Evolutionary conservation across 2,888 invertebrate species (phyloP).

Genomic region (Erebia palarica): DNA sequence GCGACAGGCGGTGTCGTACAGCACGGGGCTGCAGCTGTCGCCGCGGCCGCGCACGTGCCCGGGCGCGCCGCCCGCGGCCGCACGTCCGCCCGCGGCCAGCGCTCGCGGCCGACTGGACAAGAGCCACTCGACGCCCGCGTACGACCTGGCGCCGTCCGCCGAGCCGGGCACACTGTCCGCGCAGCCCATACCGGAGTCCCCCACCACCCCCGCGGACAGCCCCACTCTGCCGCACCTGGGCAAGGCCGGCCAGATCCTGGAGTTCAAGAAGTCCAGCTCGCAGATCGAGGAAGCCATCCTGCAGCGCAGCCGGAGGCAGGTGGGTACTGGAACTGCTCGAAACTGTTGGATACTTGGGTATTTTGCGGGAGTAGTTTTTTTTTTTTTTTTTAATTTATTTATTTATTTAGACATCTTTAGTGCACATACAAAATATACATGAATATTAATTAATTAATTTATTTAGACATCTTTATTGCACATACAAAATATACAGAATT

Average conservation of each 20-base stretch:
- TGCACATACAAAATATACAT: too few relatives aligned
- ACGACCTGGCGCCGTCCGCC: conserved; percentile 81
- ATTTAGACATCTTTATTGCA: too few relatives aligned
- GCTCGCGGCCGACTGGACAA: conserved; percentile 85
- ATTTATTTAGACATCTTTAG: too few relatives aligned
- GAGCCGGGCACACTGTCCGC: conserved; percentile 48
- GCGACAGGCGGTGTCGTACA: conserved; percentile 86
- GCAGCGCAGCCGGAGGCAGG: conserved; percentile 48
- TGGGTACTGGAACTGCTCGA: neutral
- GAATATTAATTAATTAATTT: too few relatives aligned
- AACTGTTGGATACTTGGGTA: too few relatives aligned
- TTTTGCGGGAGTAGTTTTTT: too few relatives aligned
- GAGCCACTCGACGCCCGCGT: conserved; percentile 91
- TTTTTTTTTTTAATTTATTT: too few relatives aligned
- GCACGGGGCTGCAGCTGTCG: conserved; percentile 87
- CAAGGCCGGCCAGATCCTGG: conserved; percentile 69
- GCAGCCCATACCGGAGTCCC: conserved; percentile 67
- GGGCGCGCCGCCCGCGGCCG: conserved; percentile 87
- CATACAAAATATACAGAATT: too few relatives aligned
- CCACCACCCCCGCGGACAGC: conserved; percentile 67
- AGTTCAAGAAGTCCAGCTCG: conserved; percentile 69
- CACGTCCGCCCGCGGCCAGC: conserved; percentile 59
- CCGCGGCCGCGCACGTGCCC: conserved; percentile 75
- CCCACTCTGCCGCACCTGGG: conserved; percentile 51
- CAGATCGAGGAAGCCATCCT: conserved; percentile 65